These are phyloP conservation scores for Zingel zingel DNA, from an alignment of 2,113 vertebrate species.

Conservation along the genomic window DNA sequence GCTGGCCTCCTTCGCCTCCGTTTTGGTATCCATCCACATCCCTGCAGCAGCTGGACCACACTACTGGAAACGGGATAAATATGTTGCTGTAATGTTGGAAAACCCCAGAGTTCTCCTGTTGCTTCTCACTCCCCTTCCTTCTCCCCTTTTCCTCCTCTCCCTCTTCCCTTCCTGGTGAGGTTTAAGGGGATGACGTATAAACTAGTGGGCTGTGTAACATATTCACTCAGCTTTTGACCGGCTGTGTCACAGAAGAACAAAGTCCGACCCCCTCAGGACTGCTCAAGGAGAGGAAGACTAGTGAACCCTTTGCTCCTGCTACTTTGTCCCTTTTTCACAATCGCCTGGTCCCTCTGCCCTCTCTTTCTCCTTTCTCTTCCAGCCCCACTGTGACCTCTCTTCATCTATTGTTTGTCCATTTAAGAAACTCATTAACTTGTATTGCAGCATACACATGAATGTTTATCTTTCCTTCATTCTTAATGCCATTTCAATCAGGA, in stretches of 20 bases:
- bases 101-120: background rate
- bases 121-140: conserved; percentile 1
- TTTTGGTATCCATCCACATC: conserved; percentile 71
- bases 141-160: background rate
- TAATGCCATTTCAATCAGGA: conserved; percentile 15
- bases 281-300: background rate
- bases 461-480: conserved; percentile 47
- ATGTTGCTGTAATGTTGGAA: background rate
- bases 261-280: conserved; percentile 32
- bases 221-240: conserved; percentile 16
- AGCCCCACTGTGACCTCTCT: conserved; percentile 11
- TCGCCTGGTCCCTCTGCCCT: background rate
- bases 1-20: conserved; percentile 40
- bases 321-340: conserved; percentile 11
- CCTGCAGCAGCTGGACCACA: conserved; percentile 7
- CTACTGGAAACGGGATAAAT: background rate
- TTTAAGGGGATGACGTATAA: conserved; percentile 52
- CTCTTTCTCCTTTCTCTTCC: background rate
- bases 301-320: background rate
- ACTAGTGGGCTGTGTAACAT: conserved; percentile 19
- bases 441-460: conserved; percentile 14
- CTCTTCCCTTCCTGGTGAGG: conserved; percentile 1
- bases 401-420: conserved; percentile 43
- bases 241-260: conserved; percentile 26
- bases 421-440: conserved; percentile 43